Percentiles rank a stretch among this genome's conserved stretches.
Evolutionary conservation across 2,113 vertebrate species (phyloP).

Genomic region (Polyodon spathula): DNA sequence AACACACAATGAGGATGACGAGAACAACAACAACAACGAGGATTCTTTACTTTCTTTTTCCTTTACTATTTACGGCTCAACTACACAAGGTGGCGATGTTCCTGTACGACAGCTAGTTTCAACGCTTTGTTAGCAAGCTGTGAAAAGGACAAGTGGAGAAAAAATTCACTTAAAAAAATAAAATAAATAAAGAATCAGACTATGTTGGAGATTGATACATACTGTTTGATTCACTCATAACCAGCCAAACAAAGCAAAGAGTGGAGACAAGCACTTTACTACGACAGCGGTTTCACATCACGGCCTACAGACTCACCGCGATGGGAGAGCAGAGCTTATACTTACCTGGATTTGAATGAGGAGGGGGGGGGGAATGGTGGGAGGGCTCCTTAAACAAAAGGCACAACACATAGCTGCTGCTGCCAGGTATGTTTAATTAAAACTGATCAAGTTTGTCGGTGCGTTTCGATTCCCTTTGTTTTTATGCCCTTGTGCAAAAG

Average conservation of each 20-base stretch:
- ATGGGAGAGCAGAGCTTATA: slow-evolving; percentile 75
- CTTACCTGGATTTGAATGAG: slow-evolving; percentile 49
- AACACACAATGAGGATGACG: too few relatives aligned
- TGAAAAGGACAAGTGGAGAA: slow-evolving; percentile 96
- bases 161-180: slow-evolving; percentile 89
- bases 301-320: slow-evolving; percentile 79
- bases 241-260: slow-evolving; percentile 98
- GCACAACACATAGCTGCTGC: slow-evolving; percentile 51
- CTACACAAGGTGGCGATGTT: too few relatives aligned
- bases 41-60: too few relatives aligned
- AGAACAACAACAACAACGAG: too few relatives aligned
- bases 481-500: slow-evolving; percentile 56
- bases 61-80: too few relatives aligned
- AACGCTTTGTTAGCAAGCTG: slow-evolving; percentile 68
- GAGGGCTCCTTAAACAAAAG: slow-evolving; percentile 49
- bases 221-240: slow-evolving; percentile 98
- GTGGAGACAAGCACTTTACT: slow-evolving; percentile 97
- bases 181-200: slow-evolving; percentile 87
- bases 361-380: slow-evolving; percentile 33
- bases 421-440: slow-evolving; percentile 43
- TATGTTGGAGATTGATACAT: slow-evolving; percentile 80
- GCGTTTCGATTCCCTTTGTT: slow-evolving; percentile 61
- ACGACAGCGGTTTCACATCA: slow-evolving; percentile 92
- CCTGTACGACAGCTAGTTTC: background rate
- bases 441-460: slow-evolving; percentile 44